Base-by-base conservation (phyloP, 1,140 invertebrate genomes). In the Panagrolaimus sp. region DNA sequence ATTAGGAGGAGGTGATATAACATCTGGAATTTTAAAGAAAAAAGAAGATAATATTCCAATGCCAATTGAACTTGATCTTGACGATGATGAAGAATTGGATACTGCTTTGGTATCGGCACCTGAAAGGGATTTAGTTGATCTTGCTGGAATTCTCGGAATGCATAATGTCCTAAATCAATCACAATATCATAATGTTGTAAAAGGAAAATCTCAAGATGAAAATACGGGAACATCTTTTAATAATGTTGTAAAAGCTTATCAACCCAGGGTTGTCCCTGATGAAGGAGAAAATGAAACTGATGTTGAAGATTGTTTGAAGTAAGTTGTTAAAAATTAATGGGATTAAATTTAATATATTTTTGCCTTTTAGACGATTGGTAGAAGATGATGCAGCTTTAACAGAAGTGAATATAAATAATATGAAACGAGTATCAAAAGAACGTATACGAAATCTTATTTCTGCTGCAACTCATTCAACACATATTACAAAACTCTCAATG, bases 111-210 rank as follows among this genome's bases (percentile, higher is more conserved):
- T 64, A 28, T 58, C 52, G 76, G 96, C 96, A 45, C 89, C 91
- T 72, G 95, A 98, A 86, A 93, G 96, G 85, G 96, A 99, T 88
- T 91, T 99, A 74, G 97, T 98, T 77, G 96, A 99, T 88, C 88
- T 99, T 79, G 96, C 96, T 82, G 93, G 93, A 93, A 87, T 85
- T 79, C 79, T 82, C 14, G 80, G 96, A 78, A 96, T 99, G 87
- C 95, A 98, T 86, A 97, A 94, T 64, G 96, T 98, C 91, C 91
- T 99, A 89, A 98, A 97, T 86, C 96, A 98, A 88, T 94, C 96
- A 84, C 96, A 99, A 85, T 99, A 96, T 85, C 93, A 98, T 85
- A 94, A 94, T 65, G 96, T 94, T 47, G 71, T 86, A 12, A 84
- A 85, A 74, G 84, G 84, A 63, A 82, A 83, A 63, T 71, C 77